Conservation (phyloP, 2,888 invertebrate species). For the Cheilosia vulpina region DNA sequence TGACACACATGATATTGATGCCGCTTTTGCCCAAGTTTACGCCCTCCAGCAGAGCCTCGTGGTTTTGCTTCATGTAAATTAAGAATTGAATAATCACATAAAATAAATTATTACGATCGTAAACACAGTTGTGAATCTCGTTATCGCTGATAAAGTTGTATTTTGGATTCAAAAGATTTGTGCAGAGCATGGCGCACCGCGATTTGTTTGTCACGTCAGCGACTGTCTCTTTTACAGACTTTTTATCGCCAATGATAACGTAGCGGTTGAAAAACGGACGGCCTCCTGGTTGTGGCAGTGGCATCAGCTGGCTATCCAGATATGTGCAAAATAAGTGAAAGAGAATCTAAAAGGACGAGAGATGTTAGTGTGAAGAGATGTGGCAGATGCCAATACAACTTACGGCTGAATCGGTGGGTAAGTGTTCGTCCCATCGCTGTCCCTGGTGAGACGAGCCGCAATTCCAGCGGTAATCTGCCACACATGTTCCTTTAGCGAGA, state of each 20-base stretch:
- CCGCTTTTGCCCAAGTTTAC: slow-evolving; percentile 91
- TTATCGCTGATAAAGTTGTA: slow-evolving; percentile 85
- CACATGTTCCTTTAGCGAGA: slow-evolving; percentile 92
- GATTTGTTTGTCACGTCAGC: slow-evolving; percentile 82
- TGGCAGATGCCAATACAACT: slow-evolving; percentile 68
- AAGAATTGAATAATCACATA: slow-evolving; percentile 93
- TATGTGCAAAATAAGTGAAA: slow-evolving; percentile 94
- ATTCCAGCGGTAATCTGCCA: slow-evolving; percentile 95
- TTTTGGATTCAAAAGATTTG: slow-evolving; percentile 82
- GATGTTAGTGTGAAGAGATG: neutral
- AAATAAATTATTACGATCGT: slow-evolving; percentile 94
- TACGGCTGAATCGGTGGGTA: slow-evolving; percentile 95
- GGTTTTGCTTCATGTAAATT: slow-evolving; percentile 89
- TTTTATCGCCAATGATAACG: slow-evolving; percentile 83
- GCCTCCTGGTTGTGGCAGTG: slow-evolving; percentile 87
- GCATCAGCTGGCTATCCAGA: slow-evolving; percentile 91
- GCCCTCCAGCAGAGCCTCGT: slow-evolving; percentile 90
- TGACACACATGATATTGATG: slow-evolving; percentile 93
- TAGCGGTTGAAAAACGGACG: slow-evolving; percentile 86
- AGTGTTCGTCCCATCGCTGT: slow-evolving; percentile 91
- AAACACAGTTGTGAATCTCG: slow-evolving; percentile 87
- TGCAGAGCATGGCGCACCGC: slow-evolving; percentile 82
- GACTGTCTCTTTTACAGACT: slow-evolving; percentile 81
- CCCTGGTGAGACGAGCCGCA: slow-evolving; percentile 90
- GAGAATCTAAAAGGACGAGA: slow-evolving; percentile 86